Base-by-base conservation (phyloP, 1,140 invertebrate genomes). In the Drosophila aff. region DNA sequence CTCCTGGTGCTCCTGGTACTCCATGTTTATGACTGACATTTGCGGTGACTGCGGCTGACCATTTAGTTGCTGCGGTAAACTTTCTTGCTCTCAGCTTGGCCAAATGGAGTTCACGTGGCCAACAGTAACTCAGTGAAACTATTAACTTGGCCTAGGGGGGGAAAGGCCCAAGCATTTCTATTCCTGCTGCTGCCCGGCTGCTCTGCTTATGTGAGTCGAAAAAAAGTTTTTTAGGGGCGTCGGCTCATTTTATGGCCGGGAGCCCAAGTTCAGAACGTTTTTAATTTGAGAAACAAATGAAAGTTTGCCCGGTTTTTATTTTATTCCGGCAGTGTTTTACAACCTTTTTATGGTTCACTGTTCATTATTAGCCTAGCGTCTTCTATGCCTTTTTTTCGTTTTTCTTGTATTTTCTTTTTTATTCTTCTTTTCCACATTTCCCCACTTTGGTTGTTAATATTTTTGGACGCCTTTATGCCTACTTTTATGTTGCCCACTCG, bases 331-430 rank as follows among this genome's bases (percentile, higher is more conserved):
- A 13, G 18, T 60, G 67, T 47, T 74, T 87, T 90, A 90, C 85
- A 90, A 90, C 85, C 82, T 90, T 90, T 90, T 90, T 90, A 90
- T 85, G 85, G 82, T 90, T 90, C 85, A 80, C 85, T 90, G 85
- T 85, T 90, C 85, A 87, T 87, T 87, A 90, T 90, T 90, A 72
- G 78, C 69, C 44, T 53, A 49, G 77, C 77, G 74, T 87, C 85
- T 90, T 89, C 72, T 67, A 65, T 72, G 57, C 28, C 21, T 33
- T 68, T 65, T 65, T 63, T 38, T 63, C n/a, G 13, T 18, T 75
- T 50, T 58, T 46, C 13, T 49, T 26, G 10, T 28, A 23, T 46
- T 62, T 15, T 52, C 23, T 58, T 55, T 66, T 18, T 50, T 47
- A 53, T 59, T 50, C 36, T 61, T 63, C 55, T 50, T 60, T 65